Evolutionary conservation across 2,888 invertebrate species (phyloP).

Genomic region (Mythimna ferrago): DNA sequence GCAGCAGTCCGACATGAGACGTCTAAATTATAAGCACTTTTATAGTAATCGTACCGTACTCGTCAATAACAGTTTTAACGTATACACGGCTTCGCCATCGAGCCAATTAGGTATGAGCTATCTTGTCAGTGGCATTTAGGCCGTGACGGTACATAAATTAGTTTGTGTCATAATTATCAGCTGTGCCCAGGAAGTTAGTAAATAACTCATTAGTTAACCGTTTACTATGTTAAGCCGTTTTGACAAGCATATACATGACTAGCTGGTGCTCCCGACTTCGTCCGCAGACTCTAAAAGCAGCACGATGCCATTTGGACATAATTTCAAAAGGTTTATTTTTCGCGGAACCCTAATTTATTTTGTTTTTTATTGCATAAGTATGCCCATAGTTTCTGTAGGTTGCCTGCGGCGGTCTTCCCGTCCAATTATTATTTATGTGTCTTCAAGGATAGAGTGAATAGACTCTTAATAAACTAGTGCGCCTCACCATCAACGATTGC

Average conservation of each 20-base stretch:
- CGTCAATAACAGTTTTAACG: not conserved
- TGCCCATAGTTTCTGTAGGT: no score
- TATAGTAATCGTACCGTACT: not conserved
- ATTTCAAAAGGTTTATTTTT: no score
- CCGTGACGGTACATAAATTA: conserved; percentile 43
- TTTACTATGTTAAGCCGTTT: conserved; percentile 11
- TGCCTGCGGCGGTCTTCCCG: no score
- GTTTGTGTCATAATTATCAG: conserved; percentile 45
- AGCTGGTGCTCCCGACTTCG: not conserved
- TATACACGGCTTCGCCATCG: conserved; percentile 13
- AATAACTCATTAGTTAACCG: conserved; percentile 19
- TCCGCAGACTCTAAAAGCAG: no score
- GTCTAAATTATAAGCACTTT: not conserved
- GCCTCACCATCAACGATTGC: no score
- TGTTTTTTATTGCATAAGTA: no score
- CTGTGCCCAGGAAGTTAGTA: conserved; percentile 32
- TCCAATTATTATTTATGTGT: no score
- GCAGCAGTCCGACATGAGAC: no score
- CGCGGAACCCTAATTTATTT: no score
- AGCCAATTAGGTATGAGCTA: conserved; percentile 20
- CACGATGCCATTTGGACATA: no score
- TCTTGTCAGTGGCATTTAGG: conserved; percentile 38
- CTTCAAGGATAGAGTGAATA: no score
- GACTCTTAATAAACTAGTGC: no score
- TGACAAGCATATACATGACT: conserved; percentile 7